phyloP scores from a whole-genome alignment of 2,113 vertebrate genomes.

The Macrotis lagotis region DNA sequence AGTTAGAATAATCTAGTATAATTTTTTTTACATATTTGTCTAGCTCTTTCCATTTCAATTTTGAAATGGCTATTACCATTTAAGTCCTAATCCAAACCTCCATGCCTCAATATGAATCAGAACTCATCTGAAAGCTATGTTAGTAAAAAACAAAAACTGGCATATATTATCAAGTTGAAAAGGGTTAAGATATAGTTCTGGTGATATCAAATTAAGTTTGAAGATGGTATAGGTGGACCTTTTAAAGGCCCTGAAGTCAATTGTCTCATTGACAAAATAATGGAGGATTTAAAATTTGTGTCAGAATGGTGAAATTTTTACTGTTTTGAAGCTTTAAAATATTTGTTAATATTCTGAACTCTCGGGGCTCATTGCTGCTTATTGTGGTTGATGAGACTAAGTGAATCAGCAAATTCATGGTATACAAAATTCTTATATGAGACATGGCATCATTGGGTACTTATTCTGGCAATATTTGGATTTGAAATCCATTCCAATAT shows the following conservation, averaged over 20 bases:
- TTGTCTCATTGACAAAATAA: not conserved
- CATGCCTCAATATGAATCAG: not conserved
- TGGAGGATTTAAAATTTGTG: not conserved
- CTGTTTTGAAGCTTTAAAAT: not conserved
- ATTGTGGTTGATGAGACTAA: not conserved
- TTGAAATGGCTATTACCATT: not conserved
- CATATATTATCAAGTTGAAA: not conserved
- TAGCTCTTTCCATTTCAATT: not conserved
- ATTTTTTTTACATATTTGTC: not conserved
- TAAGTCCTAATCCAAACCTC: not conserved
- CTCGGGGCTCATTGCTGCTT: not conserved
- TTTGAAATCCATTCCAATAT: not conserved
- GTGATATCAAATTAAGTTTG: no score
- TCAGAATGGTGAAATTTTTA: not conserved
- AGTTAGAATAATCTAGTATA: not conserved
- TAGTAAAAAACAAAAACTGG: not conserved
- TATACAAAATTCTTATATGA: not conserved
- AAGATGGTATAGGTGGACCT: not conserved
- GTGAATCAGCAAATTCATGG: not conserved
- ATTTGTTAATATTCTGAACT: not conserved
- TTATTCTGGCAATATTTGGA: not conserved
- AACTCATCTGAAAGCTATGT: not conserved
- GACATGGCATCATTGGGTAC: not conserved
- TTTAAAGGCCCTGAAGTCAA: not conserved
- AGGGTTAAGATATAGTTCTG: not conserved